A percentile compares a stretch with the other conserved stretches of the same genome.
Evolutionary conservation across 2,113 vertebrate genomes (phyloP).

Genomic region (Aspidoscelis tigris): DNA sequence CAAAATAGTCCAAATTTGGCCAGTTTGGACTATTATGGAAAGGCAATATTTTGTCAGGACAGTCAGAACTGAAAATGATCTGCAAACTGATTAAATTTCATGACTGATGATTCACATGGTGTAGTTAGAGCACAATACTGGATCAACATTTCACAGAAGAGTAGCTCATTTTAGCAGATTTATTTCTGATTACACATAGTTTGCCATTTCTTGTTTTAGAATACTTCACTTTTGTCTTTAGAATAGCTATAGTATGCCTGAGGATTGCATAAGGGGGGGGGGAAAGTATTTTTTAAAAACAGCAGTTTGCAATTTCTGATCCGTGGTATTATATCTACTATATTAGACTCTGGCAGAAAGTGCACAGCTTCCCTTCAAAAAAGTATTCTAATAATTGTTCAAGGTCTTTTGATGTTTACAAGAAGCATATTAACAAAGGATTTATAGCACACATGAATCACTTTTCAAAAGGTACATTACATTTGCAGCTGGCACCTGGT

Average conservation of each 20-base stretch:
- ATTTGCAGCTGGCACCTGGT: conserved; percentile 58
- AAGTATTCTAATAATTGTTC: conserved; percentile 41
- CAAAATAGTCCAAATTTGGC: too few species aligned
- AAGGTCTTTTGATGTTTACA: conserved; percentile 47
- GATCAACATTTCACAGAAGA: not conserved
- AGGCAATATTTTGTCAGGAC: too few species aligned
- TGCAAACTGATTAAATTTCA: too few species aligned
- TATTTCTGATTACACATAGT: not conserved
- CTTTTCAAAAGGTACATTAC: conserved; percentile 52
- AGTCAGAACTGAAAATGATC: too few species aligned
- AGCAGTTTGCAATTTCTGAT: conserved; percentile 30
- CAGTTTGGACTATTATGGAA: too few species aligned
- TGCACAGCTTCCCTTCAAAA: conserved; percentile 8
- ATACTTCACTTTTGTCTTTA: not conserved
- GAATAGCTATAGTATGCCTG: not conserved
- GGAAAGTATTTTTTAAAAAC: not conserved
- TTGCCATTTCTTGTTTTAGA: conserved; percentile 1
- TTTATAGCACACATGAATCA: conserved; percentile 55
- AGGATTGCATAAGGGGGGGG: conserved; percentile 23
- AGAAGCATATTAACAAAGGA: conserved; percentile 53
- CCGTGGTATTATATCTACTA: not conserved
- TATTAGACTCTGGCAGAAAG: conserved; percentile 25
- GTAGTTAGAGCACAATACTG: not conserved
- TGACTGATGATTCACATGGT: not conserved
- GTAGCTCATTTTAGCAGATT: not conserved